Conservation (phyloP, 1,140 invertebrate genomes). For the Drosophila subobscura region DNA sequence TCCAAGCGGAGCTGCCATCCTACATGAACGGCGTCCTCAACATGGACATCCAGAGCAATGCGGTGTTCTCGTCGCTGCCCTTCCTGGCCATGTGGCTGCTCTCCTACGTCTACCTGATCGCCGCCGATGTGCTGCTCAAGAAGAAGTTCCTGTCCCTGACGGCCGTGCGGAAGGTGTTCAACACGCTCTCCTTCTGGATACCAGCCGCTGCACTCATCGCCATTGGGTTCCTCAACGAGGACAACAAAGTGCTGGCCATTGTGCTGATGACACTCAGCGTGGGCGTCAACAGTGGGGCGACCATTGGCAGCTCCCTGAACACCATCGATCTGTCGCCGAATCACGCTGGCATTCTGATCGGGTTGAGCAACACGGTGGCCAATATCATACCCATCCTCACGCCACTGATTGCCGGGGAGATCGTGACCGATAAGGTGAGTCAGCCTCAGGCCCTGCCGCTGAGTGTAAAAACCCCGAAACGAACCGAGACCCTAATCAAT, state of each 20-base stretch:
- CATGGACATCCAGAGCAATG: conserved; percentile 91
- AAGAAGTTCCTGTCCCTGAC: conserved; percentile 85
- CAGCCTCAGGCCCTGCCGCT: neutral
- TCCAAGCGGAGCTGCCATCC: conserved; percentile 95
- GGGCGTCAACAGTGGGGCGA: conserved; percentile 90
- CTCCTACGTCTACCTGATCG: conserved; percentile 87
- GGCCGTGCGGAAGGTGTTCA: conserved; percentile 87
- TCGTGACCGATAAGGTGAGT: conserved; percentile 87
- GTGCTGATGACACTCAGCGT: conserved; percentile 88
- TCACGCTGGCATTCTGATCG: conserved; percentile 88
- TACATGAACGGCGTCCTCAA: conserved; percentile 93
- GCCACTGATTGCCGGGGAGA: conserved; percentile 87
- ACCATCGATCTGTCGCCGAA: conserved; percentile 91
- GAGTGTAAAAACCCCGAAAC: conserved; percentile 8
- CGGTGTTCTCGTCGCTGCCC: conserved; percentile 90
- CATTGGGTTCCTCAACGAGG: conserved; percentile 86
- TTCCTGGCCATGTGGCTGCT: conserved; percentile 90
- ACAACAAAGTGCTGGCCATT: conserved; percentile 85
- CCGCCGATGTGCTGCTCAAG: conserved; percentile 86
- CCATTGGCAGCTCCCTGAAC: conserved; percentile 88
- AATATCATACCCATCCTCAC: conserved; percentile 91
- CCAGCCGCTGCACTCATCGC: conserved; percentile 87
- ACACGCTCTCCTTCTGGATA: conserved; percentile 86
- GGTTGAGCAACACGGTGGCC: conserved; percentile 90
- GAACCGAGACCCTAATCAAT: conserved; percentile 3